These are phyloP conservation scores for Sphenodon punctatus DNA, from an alignment of 2,797 vertebrate genomes.

Conservation along the genomic window DNA sequence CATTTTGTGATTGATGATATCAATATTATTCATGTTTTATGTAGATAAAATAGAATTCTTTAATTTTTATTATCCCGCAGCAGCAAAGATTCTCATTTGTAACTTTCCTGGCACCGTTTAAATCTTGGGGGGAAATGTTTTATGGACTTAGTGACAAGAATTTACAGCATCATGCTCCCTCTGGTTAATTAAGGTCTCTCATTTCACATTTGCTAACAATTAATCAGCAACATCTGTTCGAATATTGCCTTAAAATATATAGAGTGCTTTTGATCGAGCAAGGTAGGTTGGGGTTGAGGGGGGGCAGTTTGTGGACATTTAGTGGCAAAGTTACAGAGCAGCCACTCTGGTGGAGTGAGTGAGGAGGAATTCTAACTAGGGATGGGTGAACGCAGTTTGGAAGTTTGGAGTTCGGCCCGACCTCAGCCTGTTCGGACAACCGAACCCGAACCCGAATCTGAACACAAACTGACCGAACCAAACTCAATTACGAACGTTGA, in stretches of 20 bases:
- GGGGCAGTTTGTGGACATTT: no score
- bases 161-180: neutral
- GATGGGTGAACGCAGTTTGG: no score
- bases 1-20: neutral
- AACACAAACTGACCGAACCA: no score
- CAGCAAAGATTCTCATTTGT: neutral
- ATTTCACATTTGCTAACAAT: neutral
- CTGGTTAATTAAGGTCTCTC: neutral
- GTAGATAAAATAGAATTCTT: neutral
- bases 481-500: no score
- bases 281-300: no score
- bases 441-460: no score
- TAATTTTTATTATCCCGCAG: neutral
- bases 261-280: no score
- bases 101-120: neutral
- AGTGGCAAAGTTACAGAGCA: no score
- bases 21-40: neutral
- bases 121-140: neutral
- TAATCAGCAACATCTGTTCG: neutral
- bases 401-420: no score
- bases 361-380: no score
- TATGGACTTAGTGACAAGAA: neutral
- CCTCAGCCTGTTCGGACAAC: no score
- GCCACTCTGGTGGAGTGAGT: no score
- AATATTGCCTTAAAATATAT: neutral